These are phyloP conservation scores for Perithous albicinctus DNA, from an alignment of 2,888 invertebrate species.

Conservation along the genomic window DNA sequence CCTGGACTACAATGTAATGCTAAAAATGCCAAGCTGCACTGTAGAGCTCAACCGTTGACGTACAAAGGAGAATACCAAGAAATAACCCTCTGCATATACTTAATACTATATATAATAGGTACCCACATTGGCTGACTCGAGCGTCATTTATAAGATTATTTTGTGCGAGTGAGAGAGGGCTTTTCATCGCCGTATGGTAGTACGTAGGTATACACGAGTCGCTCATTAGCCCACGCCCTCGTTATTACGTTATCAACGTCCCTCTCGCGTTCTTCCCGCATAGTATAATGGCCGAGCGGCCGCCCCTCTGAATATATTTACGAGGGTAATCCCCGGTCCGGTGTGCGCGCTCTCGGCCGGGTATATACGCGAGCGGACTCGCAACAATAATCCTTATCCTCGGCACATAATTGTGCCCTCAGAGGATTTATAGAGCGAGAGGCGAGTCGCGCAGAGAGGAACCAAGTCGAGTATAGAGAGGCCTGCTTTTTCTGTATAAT, in stretches of 20 bases:
- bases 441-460: slow-evolving; percentile 70
- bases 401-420: slow-evolving; percentile 83
- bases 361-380: slow-evolving; percentile 53
- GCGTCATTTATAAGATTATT: slow-evolving; percentile 51
- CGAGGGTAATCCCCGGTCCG: slow-evolving; percentile 76
- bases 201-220: slow-evolving; percentile 62
- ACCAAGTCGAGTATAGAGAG: slow-evolving; percentile 59
- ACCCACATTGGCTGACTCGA: background rate
- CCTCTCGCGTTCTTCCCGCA: slow-evolving; percentile 58
- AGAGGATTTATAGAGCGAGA: slow-evolving; percentile 82
- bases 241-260: slow-evolving; percentile 83
- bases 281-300: slow-evolving; percentile 58
- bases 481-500: slow-evolving; percentile 47
- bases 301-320: slow-evolving; percentile 74
- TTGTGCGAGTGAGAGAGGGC: slow-evolving; percentile 24
- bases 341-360: slow-evolving; percentile 34
- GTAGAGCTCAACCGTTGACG: background rate
- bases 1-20: background rate
- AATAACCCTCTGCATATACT: slow-evolving; percentile 7
- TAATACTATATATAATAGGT: background rate
- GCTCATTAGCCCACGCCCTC: slow-evolving; percentile 81
- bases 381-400: slow-evolving; percentile 83
- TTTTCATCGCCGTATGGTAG: slow-evolving; percentile 48
- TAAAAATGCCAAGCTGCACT: background rate
- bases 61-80: slow-evolving; percentile 11